A percentile compares a stretch with the other conserved stretches of the same genome.
phyloP scores from a whole-genome alignment of 2,113 vertebrate species.

The Pimephales promelas region DNA sequence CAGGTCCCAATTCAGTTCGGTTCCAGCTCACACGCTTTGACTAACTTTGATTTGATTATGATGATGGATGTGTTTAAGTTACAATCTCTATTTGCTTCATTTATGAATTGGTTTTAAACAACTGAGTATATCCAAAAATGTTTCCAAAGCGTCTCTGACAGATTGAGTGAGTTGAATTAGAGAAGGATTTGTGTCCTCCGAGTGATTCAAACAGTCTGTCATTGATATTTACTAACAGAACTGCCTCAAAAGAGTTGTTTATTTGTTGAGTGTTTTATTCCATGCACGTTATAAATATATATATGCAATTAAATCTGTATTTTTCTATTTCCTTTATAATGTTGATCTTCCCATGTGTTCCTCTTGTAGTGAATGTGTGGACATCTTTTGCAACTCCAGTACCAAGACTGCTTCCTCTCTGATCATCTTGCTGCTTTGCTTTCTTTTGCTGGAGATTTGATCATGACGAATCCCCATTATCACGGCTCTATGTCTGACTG shows the following conservation, averaged over 20 bases:
- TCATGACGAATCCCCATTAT: neutral
- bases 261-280: neutral
- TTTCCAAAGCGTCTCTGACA: neutral
- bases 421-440: neutral
- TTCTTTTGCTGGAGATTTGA: neutral
- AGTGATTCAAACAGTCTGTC: neutral
- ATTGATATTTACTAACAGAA: neutral
- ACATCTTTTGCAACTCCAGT: neutral
- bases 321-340: neutral
- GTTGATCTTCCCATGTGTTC: neutral
- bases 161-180: neutral
- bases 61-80: neutral
- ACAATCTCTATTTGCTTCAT: neutral
- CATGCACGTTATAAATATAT: no score
- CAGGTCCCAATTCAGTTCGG: no score
- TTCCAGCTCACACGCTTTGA: no score
- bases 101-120: neutral
- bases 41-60: no score
- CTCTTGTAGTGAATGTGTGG: neutral
- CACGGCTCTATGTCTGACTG: neutral
- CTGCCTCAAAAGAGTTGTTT: neutral
- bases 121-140: neutral
- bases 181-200: neutral
- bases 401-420: neutral
- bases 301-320: no score